Evolutionary conservation across 64 coral and sea anemone species (phyloP).

Genomic region (Astreopora myriophthalma): DNA sequence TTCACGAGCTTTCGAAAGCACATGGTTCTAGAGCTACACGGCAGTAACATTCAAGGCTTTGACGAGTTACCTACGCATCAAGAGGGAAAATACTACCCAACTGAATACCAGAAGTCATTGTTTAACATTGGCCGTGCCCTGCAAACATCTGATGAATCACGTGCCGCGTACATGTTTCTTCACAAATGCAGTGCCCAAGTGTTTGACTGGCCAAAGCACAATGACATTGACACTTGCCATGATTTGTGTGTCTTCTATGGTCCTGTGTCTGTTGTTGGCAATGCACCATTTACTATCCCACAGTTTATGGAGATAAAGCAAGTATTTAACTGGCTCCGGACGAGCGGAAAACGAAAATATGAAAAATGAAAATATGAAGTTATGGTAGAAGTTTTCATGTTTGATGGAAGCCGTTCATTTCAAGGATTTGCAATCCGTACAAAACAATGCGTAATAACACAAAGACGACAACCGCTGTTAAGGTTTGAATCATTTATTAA

Average conservation of each 20-base stretch:
- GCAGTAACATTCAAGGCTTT: background rate
- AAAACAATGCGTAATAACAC: too few species aligned
- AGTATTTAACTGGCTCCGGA: slow-evolving; percentile 45
- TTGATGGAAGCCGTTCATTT: too few species aligned
- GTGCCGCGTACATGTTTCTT: slow-evolving; percentile 38
- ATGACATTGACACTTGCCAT: slow-evolving; percentile 27
- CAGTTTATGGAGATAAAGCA: slow-evolving; percentile 20
- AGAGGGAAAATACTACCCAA: background rate
- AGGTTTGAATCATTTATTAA: too few species aligned
- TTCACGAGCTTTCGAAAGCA: background rate
- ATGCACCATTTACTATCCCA: slow-evolving; percentile 27
- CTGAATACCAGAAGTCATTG: background rate
- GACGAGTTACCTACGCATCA: background rate
- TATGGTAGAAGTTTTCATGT: too few species aligned
- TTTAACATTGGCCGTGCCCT: background rate
- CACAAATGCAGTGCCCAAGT: background rate
- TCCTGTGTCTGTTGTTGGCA: background rate
- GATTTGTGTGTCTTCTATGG: slow-evolving; percentile 46
- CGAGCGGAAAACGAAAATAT: slow-evolving; percentile 35
- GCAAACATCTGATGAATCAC: background rate
- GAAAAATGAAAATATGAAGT: too few species aligned
- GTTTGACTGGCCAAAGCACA: slow-evolving; percentile 38
- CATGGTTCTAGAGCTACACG: background rate
- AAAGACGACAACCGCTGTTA: too few species aligned
- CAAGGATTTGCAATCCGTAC: too few species aligned